phyloP scores from a whole-genome alignment of 1,140 invertebrate genomes.

The Adelges cooleyi region DNA sequence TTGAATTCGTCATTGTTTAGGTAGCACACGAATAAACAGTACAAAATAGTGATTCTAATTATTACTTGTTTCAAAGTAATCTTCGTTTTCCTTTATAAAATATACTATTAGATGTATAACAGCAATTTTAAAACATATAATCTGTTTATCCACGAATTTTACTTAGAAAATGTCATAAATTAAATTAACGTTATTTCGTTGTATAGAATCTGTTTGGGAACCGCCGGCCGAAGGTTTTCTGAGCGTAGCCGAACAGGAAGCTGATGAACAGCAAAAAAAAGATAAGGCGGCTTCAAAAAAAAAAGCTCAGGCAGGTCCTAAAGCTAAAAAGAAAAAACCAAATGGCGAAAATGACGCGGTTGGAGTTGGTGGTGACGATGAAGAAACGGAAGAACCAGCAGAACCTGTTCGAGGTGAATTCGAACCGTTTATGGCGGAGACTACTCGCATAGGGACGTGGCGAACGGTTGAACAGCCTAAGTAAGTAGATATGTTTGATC shows the following conservation, averaged over 20 bases:
- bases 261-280: conserved; percentile 38
- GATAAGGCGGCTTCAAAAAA: conserved; percentile 26
- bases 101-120: too few species aligned
- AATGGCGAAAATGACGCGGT: too few species aligned
- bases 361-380: not conserved
- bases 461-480: conserved; percentile 6
- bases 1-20: too few species aligned
- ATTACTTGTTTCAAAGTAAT: too few species aligned
- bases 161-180: conserved; percentile 17
- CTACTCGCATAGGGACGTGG: conserved; percentile 13
- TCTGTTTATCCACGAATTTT: conserved; percentile 42
- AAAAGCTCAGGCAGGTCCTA: not conserved
- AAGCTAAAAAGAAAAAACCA: not conserved
- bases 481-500: too few species aligned
- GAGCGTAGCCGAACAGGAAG: conserved; percentile 46
- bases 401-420: conserved; percentile 1
- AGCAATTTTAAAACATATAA: too few species aligned
- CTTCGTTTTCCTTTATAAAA: too few species aligned
- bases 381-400: not conserved
- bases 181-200: too few species aligned
- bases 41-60: too few species aligned
- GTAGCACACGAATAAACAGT: too few species aligned
- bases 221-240: conserved; percentile 52
- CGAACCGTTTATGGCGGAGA: conserved; percentile 14
- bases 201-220: conserved; percentile 51